phyloP scores from a whole-genome alignment of 2,797 vertebrate species.

The Vespertilio murinus region DNA sequence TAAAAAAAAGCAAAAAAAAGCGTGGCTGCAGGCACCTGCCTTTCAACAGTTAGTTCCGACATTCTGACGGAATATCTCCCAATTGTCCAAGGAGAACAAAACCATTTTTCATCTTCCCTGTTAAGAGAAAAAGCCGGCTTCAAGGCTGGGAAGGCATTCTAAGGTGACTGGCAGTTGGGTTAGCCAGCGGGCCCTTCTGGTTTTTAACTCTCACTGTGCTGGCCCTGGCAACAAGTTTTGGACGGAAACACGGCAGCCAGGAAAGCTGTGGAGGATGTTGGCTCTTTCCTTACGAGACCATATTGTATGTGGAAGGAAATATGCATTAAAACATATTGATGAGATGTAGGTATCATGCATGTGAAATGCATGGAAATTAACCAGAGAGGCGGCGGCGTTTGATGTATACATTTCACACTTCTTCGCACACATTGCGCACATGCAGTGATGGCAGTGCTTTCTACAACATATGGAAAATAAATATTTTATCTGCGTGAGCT shows the following conservation, averaged over 20 bases:
- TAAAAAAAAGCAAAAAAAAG: neutral
- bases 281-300: conserved; percentile 56
- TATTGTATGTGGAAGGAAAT: conserved; percentile 73
- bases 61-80: conserved; percentile 36
- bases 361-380: conserved; percentile 71
- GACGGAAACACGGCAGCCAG: conserved; percentile 58
- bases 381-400: conserved; percentile 56
- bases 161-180: neutral
- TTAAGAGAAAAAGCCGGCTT: conserved; percentile 11
- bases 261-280: conserved; percentile 38
- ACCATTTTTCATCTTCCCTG: conserved; percentile 70
- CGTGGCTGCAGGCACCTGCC: conserved; percentile 47
- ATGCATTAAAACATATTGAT: conserved; percentile 74
- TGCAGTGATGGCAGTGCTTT: conserved; percentile 16
- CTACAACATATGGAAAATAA: conserved; percentile 73
- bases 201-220: conserved; percentile 67
- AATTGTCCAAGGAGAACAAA: conserved; percentile 50
- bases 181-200: neutral
- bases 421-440: conserved; percentile 69
- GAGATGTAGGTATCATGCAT: conserved; percentile 65
- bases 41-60: conserved; percentile 49
- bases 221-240: conserved; percentile 3
- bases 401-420: conserved; percentile 63
- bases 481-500: conserved; percentile 64
- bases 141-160: conserved; percentile 12